Conservation (phyloP, 1,140 invertebrate genomes). For the Aphelenchoides fujianensis region DNA sequence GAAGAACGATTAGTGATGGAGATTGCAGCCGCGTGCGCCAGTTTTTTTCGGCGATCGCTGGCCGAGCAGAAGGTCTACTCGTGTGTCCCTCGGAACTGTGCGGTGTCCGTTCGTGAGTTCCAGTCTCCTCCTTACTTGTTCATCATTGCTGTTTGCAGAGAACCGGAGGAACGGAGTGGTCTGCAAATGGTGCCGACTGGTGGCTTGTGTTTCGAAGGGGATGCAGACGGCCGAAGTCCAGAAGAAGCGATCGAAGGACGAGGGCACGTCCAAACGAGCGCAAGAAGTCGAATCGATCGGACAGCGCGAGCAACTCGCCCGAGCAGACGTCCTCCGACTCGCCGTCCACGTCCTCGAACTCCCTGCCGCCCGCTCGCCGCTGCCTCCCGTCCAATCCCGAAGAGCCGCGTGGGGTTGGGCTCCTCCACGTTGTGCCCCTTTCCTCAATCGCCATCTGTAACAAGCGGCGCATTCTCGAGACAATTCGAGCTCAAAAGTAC, state of each 20-base stretch:
- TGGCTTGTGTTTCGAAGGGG: background rate
- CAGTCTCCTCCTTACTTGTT: too few relatives aligned
- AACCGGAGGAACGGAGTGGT: background rate
- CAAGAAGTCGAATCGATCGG: background rate
- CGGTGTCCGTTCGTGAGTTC: background rate
- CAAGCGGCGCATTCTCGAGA: background rate
- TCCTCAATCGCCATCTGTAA: background rate
- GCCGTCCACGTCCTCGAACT: background rate
- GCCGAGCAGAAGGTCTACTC: conserved; percentile 3
- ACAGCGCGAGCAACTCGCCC: background rate
- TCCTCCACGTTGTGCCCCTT: background rate
- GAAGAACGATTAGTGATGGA: too few relatives aligned
- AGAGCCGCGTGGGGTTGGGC: background rate
- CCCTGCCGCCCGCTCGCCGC: background rate
- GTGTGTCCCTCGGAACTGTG: background rate
- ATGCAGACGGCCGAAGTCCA: conserved; percentile 2
- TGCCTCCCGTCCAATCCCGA: background rate
- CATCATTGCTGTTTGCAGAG: background rate
- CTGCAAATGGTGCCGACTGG: conserved; percentile 2
- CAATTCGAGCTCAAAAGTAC: background rate
- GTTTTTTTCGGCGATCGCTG: background rate
- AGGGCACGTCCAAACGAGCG: background rate
- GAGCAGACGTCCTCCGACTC: background rate
- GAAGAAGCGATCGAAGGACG: background rate
- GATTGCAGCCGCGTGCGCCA: background rate